These are phyloP conservation scores for Phylloscopus collybita DNA, from an alignment of 2,797 vertebrate species.

Conservation along the genomic window DNA sequence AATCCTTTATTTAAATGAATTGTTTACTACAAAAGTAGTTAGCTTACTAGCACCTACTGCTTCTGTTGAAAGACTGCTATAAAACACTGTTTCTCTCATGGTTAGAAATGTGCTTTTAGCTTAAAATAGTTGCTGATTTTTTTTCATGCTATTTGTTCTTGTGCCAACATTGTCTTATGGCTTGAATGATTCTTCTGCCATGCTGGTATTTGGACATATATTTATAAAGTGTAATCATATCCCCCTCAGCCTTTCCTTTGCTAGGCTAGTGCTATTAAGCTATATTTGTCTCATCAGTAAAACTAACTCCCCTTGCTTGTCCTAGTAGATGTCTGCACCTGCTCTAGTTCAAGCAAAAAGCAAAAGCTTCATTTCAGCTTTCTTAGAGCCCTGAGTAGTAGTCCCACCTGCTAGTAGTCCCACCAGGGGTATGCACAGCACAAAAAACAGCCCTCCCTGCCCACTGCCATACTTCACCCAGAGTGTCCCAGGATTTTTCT, in stretches of 20 bases:
- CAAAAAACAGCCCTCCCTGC: not conserved
- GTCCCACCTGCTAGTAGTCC: not conserved
- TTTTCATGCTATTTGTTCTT: constrained; percentile 18
- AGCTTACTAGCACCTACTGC: not conserved
- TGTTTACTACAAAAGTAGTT: not conserved
- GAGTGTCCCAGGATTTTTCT: not conserved
- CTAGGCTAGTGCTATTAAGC: not conserved
- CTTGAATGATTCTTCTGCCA: not conserved
- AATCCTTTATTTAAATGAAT: not conserved
- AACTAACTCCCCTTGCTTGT: not conserved
- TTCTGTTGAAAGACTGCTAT: not conserved
- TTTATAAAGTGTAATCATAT: constrained; percentile 17
- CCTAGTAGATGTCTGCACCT: constrained; percentile 32
- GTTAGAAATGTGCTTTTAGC: not conserved
- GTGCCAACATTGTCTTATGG: not conserved
- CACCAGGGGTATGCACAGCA: not conserved
- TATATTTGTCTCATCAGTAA: constrained; percentile 35
- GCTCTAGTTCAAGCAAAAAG: not conserved
- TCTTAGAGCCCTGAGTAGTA: not conserved
- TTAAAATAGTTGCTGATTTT: constrained; percentile 13
- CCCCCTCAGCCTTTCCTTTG: not conserved
- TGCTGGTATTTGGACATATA: not conserved
- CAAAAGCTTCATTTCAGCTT: not conserved
- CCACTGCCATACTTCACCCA: fast-evolving
- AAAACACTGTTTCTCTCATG: not conserved